Conservation (phyloP, 1,140 invertebrate species). For the Nomia melanderi region DNA sequence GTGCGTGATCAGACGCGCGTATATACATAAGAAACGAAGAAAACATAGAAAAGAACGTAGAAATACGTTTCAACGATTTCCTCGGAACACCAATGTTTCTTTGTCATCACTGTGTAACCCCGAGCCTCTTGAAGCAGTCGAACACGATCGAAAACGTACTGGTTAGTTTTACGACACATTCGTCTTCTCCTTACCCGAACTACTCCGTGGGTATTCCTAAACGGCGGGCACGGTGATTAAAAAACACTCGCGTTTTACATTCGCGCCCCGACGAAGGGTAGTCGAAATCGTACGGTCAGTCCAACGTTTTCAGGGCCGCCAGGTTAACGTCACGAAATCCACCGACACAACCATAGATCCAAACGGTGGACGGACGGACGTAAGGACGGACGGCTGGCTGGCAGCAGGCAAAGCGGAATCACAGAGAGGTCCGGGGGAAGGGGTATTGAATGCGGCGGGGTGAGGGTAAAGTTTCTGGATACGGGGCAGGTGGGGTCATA, state of each 20-base stretch:
- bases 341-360: conserved; percentile 71
- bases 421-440: conserved; percentile 42
- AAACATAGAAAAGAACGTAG: conserved; percentile 42
- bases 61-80: conserved; percentile 15
- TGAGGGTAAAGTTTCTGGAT: conserved; percentile 36
- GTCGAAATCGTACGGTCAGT: conserved; percentile 72
- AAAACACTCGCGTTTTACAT: conserved; percentile 63
- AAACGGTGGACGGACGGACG: conserved; percentile 75
- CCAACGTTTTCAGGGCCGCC: conserved; percentile 78
- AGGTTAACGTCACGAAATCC: conserved; percentile 79
- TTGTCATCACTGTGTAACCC: conserved; percentile 7
- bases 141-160: conserved; percentile 24
- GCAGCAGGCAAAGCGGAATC: conserved; percentile 67
- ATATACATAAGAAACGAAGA: conserved; percentile 16
- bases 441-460: conserved; percentile 30
- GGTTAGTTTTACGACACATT: conserved; percentile 43
- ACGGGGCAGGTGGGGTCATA: conserved; percentile 48
- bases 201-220: conserved; percentile 32
- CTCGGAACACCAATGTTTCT: conserved; percentile 10
- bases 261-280: conserved; percentile 62
- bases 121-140: not conserved
- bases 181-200: conserved; percentile 51
- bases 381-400: conserved; percentile 75
- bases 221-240: conserved; percentile 51
- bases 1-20: not conserved